A percentile compares a stretch with the other conserved stretches of the same genome.
These are phyloP conservation scores for Ctenomys sociabilis DNA, from an alignment of 2,113 vertebrate genomes.

Conservation along the genomic window DNA sequence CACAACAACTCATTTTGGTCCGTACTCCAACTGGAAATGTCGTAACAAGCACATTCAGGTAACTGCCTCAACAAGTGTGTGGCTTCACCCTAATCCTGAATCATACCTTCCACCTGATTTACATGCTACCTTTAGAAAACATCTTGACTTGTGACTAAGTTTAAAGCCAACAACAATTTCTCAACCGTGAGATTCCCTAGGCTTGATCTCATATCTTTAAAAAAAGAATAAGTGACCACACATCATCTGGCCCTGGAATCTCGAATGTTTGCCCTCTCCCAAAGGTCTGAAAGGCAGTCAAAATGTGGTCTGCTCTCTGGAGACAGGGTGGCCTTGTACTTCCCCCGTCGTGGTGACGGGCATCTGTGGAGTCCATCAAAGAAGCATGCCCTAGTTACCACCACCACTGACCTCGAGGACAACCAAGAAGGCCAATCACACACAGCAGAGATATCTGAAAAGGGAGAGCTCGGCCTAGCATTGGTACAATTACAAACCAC, in stretches of 20 bases:
- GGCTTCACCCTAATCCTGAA: background rate
- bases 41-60: rapidly evolving
- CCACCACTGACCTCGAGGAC: rapidly evolving
- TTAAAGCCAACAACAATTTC: background rate
- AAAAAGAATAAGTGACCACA: background rate
- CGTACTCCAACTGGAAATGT: background rate
- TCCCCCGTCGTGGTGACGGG: background rate
- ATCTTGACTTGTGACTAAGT: background rate
- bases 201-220: background rate
- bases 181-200: background rate
- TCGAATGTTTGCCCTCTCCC: rapidly evolving
- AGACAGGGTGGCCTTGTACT: rapidly evolving
- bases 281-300: background rate
- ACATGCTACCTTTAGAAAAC: background rate
- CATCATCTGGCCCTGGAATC: too few relatives aligned
- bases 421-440: background rate
- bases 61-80: background rate
- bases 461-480: rapidly evolving
- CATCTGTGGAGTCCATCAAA: background rate
- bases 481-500: background rate
- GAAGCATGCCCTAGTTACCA: background rate
- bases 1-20: rapidly evolving
- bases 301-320: background rate
- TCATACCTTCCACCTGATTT: background rate
- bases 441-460: background rate